Evolutionary conservation across 2,797 vertebrate genomes (phyloP), one percentile per base, ranked within the genome.

Genomic region (Psittacula derbiana): DNA sequence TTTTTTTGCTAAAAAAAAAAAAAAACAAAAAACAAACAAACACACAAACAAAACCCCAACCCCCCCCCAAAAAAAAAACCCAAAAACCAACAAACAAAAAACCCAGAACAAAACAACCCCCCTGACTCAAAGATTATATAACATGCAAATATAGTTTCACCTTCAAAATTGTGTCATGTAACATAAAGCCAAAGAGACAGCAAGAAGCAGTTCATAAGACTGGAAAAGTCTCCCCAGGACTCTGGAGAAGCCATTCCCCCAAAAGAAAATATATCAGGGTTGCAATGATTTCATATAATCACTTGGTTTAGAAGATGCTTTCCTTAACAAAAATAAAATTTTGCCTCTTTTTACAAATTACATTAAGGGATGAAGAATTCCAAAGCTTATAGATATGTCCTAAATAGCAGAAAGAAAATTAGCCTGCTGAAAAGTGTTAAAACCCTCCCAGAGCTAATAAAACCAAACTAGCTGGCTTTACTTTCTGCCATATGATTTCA

Each of bases 131-230:
- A 64, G 43, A 86, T 96, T 95, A 95, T 19, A 27, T 92, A 96
- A 96, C 61, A 85, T 67, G 86, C 65, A 85, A 95, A 93, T 90
- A 90, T 61, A 89, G 38, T 80, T 92, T 88, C 76, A 94, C 88
- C 94, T 91, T 90, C 93, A 91, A 83, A 95, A 91, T 2, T 88
- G 14, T 16, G n/a, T 49, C 82, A 18, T 1, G 6, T 88, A 90
- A 88, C 61, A 83, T 52, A 84, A 92, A 90, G 72, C 46, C 52
- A 81, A 49, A 80, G 41, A 86, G 33, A 73, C 33, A 84, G 58
- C 49, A 91, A 86, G 50, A 76, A 86, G 53, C 55, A 50, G 41
- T 30, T 81, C 12, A 2, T 13, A 79, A 58, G n/a, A 86, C 50
- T 27, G 43, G 33, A 91, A 95, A 92, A 69, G 44, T 40, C 28